These are phyloP conservation scores for Cranoglanis bouderius DNA, from an alignment of 2,113 vertebrate species.

Conservation along the genomic window DNA sequence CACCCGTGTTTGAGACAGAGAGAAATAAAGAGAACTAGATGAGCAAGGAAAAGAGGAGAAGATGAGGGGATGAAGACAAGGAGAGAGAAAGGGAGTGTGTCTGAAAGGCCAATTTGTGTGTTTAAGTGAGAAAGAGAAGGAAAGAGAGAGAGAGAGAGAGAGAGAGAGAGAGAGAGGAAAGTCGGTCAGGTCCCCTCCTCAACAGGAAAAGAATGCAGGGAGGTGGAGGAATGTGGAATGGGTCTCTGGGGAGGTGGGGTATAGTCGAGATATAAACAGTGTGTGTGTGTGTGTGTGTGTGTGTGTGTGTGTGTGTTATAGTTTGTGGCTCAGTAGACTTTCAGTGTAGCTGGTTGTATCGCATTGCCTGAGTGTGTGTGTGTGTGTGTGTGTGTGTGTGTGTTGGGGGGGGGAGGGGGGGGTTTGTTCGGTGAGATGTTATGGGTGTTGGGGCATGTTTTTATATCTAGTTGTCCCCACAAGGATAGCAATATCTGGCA, in stretches of 20 bases:
- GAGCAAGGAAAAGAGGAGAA: not conserved
- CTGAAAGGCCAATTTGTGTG: not conserved
- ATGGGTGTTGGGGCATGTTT: not conserved
- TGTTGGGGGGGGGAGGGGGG: not conserved
- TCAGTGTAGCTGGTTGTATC: constrained; percentile 39
- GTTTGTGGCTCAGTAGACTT: constrained; percentile 37
- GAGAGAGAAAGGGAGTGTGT: constrained; percentile 14
- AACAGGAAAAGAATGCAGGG: constrained; percentile 64
- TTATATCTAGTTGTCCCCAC: not conserved
- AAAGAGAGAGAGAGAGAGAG: constrained; percentile 30
- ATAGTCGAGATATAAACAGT: constrained; percentile 62
- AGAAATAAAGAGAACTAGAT: not conserved
- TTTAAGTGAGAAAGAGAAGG: constrained; percentile 27
- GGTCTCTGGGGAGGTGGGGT: constrained; percentile 61
- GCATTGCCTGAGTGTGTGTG: constrained; percentile 27
- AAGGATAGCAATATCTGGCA: not conserved
- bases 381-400: constrained; percentile 27
- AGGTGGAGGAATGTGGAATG: constrained; percentile 67
- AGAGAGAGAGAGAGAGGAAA: constrained; percentile 45
- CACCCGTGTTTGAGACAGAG: not conserved
- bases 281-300: constrained; percentile 48
- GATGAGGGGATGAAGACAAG: constrained; percentile 1
- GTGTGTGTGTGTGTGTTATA: constrained; percentile 36
- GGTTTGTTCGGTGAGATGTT: not conserved
- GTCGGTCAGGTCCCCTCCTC: constrained; percentile 57